phyloP scores from a whole-genome alignment of 2,113 vertebrate species.

The Brachypodius melanocephalos region DNA sequence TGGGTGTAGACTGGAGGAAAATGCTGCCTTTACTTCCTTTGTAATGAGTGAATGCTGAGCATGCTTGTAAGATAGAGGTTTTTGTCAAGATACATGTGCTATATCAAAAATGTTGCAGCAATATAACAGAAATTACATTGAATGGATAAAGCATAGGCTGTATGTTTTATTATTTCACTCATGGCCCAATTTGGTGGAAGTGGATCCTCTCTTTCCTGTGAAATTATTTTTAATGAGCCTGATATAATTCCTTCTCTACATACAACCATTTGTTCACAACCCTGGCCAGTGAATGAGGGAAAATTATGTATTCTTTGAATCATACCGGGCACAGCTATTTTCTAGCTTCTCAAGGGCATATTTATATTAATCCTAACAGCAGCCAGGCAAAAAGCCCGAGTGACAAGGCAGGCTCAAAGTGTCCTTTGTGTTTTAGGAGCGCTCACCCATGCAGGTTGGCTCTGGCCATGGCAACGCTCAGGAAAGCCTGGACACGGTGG shows the following conservation, averaged over 20 bases:
- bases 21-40: not conserved
- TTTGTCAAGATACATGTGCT: slow-evolving; percentile 37
- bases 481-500: not conserved
- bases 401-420: not conserved
- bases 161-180: slow-evolving; percentile 43
- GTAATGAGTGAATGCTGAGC: not conserved
- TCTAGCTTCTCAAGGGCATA: not conserved
- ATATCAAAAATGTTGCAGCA: not conserved
- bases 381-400: not conserved
- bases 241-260: slow-evolving; percentile 8
- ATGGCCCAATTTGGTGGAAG: not conserved
- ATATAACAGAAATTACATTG: not conserved
- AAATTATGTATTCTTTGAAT: not conserved
- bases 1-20: not conserved
- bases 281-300: not conserved
- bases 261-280: slow-evolving; percentile 9
- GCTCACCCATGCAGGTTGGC: not conserved
- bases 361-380: not conserved
- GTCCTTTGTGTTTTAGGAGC: not conserved
- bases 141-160: slow-evolving; percentile 28
- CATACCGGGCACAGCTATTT: not conserved
- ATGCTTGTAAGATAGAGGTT: not conserved
- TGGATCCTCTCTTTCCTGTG: slow-evolving; percentile 24
- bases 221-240: slow-evolving; percentile 60
- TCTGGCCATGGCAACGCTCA: not conserved